Conservation (phyloP, 2,113 vertebrate genomes). For the Psettodes erumei region DNA sequence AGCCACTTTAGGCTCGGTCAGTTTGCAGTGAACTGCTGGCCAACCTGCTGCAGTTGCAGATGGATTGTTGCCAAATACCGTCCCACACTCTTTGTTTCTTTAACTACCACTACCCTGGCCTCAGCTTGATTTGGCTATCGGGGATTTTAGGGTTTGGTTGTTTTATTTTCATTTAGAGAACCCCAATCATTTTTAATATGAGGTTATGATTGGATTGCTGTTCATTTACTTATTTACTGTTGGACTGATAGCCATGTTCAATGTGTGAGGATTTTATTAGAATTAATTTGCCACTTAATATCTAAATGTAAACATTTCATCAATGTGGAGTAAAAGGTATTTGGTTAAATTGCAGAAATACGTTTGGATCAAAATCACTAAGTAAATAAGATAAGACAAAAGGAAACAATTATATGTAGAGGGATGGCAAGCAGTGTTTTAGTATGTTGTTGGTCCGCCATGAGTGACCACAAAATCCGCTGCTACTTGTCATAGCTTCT, state of each 20-base stretch:
- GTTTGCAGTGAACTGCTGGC: constrained; percentile 11
- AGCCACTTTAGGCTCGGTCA: neutral
- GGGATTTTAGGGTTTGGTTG: constrained; percentile 35
- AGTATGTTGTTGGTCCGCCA: too few species aligned
- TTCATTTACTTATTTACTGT: neutral
- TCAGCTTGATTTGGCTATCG: constrained; percentile 16
- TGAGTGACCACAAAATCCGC: neutral
- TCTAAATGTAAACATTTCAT: constrained; percentile 21
- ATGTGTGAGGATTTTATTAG: constrained; percentile 27
- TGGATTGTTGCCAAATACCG: constrained; percentile 39
- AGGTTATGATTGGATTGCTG: neutral
- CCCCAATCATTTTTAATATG: constrained; percentile 1
- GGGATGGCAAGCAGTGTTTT: neutral
- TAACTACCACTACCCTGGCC: neutral
- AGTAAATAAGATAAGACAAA: neutral
- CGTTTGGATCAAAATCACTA: neutral
- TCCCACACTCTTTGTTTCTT: constrained; percentile 32
- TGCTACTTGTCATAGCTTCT: neutral
- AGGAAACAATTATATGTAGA: neutral
- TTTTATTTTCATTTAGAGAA: constrained; percentile 17
- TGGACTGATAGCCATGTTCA: constrained; percentile 7
- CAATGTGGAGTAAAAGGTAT: neutral
- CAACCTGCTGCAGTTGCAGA: constrained; percentile 39
- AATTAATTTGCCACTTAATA: constrained; percentile 29
- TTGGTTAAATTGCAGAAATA: neutral